A percentile compares a stretch with the other conserved stretches of the same genome.
phyloP scores from a whole-genome alignment of 2,113 vertebrate species.

The human (Homo sapiens) region DNA sequence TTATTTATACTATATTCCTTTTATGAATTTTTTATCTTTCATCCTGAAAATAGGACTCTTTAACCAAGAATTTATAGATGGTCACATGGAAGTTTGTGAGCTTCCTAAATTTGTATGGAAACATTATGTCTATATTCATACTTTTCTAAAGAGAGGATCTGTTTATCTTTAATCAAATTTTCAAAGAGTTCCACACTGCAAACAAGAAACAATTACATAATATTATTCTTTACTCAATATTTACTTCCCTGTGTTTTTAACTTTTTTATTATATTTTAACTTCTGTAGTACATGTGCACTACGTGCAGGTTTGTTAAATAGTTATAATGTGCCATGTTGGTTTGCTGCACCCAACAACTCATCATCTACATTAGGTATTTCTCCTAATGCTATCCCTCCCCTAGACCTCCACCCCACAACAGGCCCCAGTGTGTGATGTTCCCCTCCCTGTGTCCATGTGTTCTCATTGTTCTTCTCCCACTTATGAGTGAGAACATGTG shows the following conservation, averaged over 20 bases:
- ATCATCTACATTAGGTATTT: no score
- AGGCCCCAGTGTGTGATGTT: no score
- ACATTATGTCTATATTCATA: not conserved
- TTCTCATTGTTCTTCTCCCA: no score
- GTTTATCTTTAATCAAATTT: not conserved
- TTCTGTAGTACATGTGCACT: no score
- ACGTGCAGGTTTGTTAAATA: no score
- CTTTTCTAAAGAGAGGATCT: not conserved
- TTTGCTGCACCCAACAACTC: no score
- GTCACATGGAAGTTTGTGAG: not conserved
- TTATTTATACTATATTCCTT: not conserved
- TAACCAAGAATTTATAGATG: not conserved
- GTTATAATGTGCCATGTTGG: no score
- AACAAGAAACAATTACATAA: not conserved
- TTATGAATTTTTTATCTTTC: not conserved
- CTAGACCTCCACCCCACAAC: no score
- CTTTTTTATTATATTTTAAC: not conserved
- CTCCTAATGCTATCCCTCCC: no score
- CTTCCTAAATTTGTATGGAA: not conserved
- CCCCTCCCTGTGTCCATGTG: no score
- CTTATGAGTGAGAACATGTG: no score
- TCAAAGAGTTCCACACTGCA: not conserved
- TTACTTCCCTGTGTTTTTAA: not conserved
- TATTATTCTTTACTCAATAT: not conserved
- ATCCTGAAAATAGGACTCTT: not conserved